Evolutionary conservation across 1,140 invertebrate species (phyloP), one percentile per base, ranked within the genome.

Genomic region (Choristoneura fumiferana): DNA sequence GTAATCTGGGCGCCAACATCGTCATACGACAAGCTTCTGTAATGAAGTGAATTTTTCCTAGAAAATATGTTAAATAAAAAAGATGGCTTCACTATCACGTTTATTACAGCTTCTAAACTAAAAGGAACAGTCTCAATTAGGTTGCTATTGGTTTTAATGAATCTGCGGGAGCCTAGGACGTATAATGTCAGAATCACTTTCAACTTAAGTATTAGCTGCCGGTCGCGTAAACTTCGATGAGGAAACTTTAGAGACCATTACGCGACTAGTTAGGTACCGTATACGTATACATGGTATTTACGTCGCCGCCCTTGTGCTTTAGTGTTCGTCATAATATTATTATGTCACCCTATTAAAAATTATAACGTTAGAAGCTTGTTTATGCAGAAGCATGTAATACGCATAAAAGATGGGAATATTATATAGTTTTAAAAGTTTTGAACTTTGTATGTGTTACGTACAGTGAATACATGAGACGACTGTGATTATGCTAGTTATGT

Each of bases 161-260:
- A 57, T 57, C 53, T 52, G 34, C 29, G n/a, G 49, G 54, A 43
- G 36, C 56, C 57, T 49, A 58, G 45, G 49, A 62, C 38, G 40
- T 56, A 56, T 57, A 57, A 58, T 63, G 38, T 57, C 34, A 62
- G 59, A 63, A 66, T 65, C 61, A 69, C 58, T 69, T 63, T 69
- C 66, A 69, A 75, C 69, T 68, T 15, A 13, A 62, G 67, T 76
- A 73, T 75, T 73, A 78, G 69, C 59, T 54, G 57, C 43, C 65
- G 62, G 65, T 67, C 63, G 60, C 57, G 58, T 63, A 72, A 81
- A 81, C 72, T 81, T 81, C 65, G 71, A 81, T 77, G 73, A 73
- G 72, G 66, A 78, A 81, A 81, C 67, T 81, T 81, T 59, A 54
- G 40, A 59, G 62, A 63, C 62, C 62, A 60, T 69, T 65, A 63